phyloP scores from a whole-genome alignment of 2,888 invertebrate genomes.

The Noctuana brunneofusca region DNA sequence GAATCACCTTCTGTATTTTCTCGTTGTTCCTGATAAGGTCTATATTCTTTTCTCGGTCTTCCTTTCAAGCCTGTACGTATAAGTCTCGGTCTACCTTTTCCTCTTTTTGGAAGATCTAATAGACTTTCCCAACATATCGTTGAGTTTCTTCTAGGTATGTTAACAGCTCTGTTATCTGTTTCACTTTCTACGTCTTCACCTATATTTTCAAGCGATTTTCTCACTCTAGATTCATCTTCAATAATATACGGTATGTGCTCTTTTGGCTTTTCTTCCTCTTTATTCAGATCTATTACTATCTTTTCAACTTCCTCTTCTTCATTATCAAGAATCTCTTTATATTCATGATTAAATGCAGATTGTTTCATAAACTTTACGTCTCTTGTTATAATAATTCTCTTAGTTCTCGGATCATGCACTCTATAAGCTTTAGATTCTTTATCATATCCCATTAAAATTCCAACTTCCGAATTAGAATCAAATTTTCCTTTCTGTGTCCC shows the following conservation, averaged over 20 bases:
- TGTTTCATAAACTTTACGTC: neutral
- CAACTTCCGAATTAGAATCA: neutral
- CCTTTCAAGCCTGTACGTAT: conserved; percentile 3
- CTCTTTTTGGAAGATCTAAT: neutral
- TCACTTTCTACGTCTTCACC: neutral
- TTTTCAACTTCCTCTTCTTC: neutral
- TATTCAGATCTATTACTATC: neutral
- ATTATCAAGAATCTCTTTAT: neutral
- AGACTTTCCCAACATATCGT: neutral
- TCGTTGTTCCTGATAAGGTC: neutral
- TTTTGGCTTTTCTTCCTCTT: neutral
- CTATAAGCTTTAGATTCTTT: conserved; percentile 2
- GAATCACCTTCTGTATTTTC: neutral
- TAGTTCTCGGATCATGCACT: neutral
- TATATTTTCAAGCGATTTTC: neutral
- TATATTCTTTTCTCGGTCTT: neutral
- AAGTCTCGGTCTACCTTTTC: neutral
- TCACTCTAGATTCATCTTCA: neutral
- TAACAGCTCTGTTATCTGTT: neutral
- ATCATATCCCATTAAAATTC: neutral
- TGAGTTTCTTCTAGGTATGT: neutral
- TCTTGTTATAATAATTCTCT: neutral
- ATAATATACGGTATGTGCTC: neutral
- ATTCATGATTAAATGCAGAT: neutral
- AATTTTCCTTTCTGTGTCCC: neutral